Conservation (phyloP, 2,797 vertebrate species). For the Rhynchonycteris naso region DNA sequence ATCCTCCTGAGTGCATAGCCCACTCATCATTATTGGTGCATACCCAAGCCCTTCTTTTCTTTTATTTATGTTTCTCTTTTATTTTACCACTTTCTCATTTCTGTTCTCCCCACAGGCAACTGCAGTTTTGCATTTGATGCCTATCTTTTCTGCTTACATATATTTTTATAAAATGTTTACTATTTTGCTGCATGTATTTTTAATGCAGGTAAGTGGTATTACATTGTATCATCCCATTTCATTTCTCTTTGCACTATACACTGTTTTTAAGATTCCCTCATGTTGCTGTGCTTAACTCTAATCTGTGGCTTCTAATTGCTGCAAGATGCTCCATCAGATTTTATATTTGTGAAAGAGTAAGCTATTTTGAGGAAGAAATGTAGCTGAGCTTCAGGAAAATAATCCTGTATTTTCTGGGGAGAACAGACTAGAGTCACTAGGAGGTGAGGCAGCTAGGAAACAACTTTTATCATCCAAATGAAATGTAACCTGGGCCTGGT, state of each 20-base stretch:
- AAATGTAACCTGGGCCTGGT: background rate
- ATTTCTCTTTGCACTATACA: conserved; percentile 62
- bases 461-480: background rate
- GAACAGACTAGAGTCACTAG: background rate
- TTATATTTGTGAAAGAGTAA: conserved; percentile 34
- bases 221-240: conserved; percentile 54
- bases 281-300: conserved; percentile 65
- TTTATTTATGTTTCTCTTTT: conserved; percentile 24
- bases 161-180: conserved; percentile 73
- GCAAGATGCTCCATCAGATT: conserved; percentile 29
- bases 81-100: background rate
- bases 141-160: conserved; percentile 51
- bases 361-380: conserved; percentile 49
- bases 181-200: conserved; percentile 60
- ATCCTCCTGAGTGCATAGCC: background rate
- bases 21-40: background rate
- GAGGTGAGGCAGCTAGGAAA: background rate
- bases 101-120: background rate
- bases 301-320: conserved; percentile 72
- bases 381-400: conserved; percentile 12
- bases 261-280: conserved; percentile 61
- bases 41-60: conserved; percentile 14
- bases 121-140: conserved; percentile 45
- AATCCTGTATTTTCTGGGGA: background rate
- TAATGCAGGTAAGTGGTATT: conserved; percentile 60